Evolutionary conservation across 2,888 invertebrate species (phyloP), one percentile per base, ranked within the genome.

Genomic region (Zonitis immaculata): DNA sequence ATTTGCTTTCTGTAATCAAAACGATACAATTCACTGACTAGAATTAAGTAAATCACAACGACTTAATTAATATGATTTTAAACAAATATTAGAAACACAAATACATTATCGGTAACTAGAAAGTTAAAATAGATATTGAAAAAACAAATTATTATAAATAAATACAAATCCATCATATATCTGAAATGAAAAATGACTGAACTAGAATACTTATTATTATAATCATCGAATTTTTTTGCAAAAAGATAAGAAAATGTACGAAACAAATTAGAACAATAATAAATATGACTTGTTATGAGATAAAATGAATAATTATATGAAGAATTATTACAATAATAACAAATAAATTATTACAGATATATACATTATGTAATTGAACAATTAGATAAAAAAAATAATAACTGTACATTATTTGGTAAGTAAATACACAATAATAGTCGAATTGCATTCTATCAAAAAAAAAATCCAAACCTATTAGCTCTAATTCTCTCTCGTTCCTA

Each of bases 11-110:
- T 58, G 47, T 47, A 57, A 42, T 49, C 50, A n/a, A 52, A 57
- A 56, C 52, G 56, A 58, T 49, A 47, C 30, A 46, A 43, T 64
- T 66, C 66, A 70, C 65, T 73, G 73, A 74, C 74, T 74, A 73
- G 73, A 74, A 69, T 73, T 66, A 65, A 64, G 64, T 60, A 63
- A 70, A 73, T 73, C 73, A 73, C 73, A 72, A 69, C 61, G 63
- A 65, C 61, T 60, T 66, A 62, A 61, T 51, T 52, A 61, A 56
- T 54, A 60, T 63, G 58, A 62, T 54, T 57, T 53, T 58, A 60
- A 58, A 57, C 48, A 49, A 56, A 59, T 54, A 63, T 58, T 59
- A 65, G 54, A 59, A 57, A 48, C 52, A 60, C 47, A 54, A 45
- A 64, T 61, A 46, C 63, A 63, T 62, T 57, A 58, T 60, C 62